Evolutionary conservation across 1,140 invertebrate species (phyloP).

Genomic region (Sinonovacula constricta): DNA sequence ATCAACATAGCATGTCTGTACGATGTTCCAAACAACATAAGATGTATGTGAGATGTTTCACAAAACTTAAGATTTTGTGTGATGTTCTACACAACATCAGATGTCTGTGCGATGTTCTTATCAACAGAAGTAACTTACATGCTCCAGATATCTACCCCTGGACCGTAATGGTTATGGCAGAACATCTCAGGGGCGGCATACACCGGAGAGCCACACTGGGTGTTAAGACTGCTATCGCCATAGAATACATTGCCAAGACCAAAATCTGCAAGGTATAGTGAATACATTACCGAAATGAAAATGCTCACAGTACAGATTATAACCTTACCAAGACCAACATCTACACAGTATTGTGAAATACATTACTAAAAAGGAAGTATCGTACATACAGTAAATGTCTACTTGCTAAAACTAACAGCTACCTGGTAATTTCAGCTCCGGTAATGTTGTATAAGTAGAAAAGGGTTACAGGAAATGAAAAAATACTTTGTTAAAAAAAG

Average conservation of each 20-base stretch:
- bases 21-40: no score
- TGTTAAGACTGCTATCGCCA: slow-evolving; percentile 61
- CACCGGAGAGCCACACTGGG: slow-evolving; percentile 76
- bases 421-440: no score
- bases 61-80: no score
- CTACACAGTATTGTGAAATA: no score
- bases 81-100: no score
- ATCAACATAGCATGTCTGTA: no score
- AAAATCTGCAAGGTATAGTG: slow-evolving; percentile 68
- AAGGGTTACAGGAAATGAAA: no score
- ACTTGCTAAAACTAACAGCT: no score
- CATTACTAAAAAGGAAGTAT: slow-evolving; percentile 2
- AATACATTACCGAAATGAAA: slow-evolving; percentile 6
- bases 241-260: slow-evolving; percentile 72
- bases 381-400: background rate
- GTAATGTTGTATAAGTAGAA: no score
- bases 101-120: no score
- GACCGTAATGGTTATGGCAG: slow-evolving; percentile 72
- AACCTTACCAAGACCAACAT: background rate
- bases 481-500: no score
- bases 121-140: slow-evolving; percentile 73
- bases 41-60: no score
- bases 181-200: slow-evolving; percentile 77
- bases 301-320: background rate
- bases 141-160: slow-evolving; percentile 77